Conservation (phyloP, 2,797 vertebrate genomes). For the Perodicticus potto region DNA sequence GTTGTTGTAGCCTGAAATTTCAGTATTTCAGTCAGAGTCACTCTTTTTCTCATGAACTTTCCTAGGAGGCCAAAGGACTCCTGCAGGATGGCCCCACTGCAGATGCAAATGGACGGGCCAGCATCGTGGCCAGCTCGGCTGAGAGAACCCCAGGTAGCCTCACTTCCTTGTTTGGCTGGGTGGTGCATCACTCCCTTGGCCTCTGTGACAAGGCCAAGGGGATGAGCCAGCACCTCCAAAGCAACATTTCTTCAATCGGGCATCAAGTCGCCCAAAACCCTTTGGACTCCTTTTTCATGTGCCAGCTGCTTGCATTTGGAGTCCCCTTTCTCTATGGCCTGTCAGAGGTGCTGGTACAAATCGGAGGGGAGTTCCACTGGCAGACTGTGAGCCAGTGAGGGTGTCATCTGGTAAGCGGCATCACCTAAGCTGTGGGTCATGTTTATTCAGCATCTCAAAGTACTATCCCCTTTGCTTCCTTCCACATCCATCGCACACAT, state of each 20-base stretch:
- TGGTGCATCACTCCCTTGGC: slow-evolving; percentile 88
- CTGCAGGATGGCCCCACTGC: slow-evolving; percentile 87
- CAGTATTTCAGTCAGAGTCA: not conserved
- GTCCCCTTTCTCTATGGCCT: slow-evolving; percentile 91
- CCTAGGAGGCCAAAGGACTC: slow-evolving; percentile 91
- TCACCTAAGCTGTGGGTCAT: not conserved
- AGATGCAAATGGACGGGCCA: slow-evolving; percentile 89
- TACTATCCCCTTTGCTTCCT: slow-evolving; percentile 39
- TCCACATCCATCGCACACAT: slow-evolving; percentile 56
- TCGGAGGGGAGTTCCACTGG: slow-evolving; percentile 89
- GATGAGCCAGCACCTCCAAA: slow-evolving; percentile 89
- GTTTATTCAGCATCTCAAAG: not conserved
- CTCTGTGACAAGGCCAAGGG: slow-evolving; percentile 90
- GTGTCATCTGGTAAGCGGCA: not conserved
- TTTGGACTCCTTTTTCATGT: slow-evolving; percentile 96
- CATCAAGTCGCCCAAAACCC: slow-evolving; percentile 94
- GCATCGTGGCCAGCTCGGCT: slow-evolving; percentile 84
- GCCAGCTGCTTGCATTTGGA: slow-evolving; percentile 90
- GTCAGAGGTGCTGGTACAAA: slow-evolving; percentile 90
- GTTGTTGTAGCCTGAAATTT: not conserved
- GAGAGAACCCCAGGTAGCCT: slow-evolving; percentile 97
- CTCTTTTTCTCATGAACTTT: not conserved
- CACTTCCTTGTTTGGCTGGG: slow-evolving; percentile 93
- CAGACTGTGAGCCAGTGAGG: slow-evolving; percentile 83
- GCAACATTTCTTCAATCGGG: slow-evolving; percentile 92